Conservation (phyloP, 2,797 vertebrate genomes). For the Nothura maculosa region DNA sequence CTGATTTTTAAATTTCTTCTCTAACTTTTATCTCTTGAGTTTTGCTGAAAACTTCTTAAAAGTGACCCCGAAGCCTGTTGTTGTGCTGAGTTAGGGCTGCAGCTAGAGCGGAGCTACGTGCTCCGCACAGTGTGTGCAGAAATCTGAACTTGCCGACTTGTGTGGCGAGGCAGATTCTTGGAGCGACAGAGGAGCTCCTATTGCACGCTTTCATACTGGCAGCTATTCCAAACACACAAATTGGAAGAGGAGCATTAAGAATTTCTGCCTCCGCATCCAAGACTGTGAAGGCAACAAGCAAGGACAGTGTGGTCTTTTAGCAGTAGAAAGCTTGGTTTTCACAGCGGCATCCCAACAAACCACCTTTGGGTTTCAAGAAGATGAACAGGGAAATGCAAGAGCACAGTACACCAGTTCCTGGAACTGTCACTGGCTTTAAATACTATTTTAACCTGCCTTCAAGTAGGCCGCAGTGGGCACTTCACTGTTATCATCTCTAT, state of each 20-base stretch:
- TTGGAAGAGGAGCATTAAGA: not conserved
- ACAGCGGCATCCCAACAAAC: not conserved
- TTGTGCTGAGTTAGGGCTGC: not conserved
- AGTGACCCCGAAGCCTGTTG: not conserved
- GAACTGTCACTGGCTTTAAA: not conserved
- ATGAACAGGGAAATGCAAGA: not conserved
- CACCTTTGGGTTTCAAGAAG: not conserved
- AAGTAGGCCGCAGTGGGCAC: rapidly evolving
- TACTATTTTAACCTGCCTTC: not conserved
- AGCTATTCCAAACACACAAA: not conserved
- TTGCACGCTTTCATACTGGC: not conserved
- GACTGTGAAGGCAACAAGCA: not conserved
- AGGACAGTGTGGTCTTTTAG: not conserved
- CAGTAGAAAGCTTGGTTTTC: not conserved
- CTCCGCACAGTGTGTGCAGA: not conserved
- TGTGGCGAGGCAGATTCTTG: not conserved
- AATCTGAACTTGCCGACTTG: not conserved
- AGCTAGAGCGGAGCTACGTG: not conserved
- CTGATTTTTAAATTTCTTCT: not conserved
- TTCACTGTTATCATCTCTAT: not conserved
- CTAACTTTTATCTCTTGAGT: not conserved
- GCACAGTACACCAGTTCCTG: not conserved
- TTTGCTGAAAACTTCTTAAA: not conserved
- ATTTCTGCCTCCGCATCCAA: not conserved
- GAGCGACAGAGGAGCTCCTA: not conserved